Evolutionary conservation across 2,113 vertebrate species (phyloP), one percentile per base, ranked within the genome.

Genomic region (Gopherus evgoodei): DNA sequence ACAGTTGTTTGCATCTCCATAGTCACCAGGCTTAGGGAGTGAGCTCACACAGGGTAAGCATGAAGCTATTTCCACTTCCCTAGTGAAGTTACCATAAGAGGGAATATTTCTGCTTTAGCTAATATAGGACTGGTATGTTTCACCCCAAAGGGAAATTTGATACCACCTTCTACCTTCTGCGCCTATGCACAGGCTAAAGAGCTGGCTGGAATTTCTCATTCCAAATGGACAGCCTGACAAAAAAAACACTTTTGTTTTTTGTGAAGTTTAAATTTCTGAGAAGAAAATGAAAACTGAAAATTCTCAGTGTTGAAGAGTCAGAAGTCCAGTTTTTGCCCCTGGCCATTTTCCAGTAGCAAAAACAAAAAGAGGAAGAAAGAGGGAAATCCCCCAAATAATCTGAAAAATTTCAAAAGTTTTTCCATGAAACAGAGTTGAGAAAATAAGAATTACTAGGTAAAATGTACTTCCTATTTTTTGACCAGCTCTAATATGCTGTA

Each of bases 21-120:
- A 16, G 16, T 19, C 65, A 87, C 31, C 42, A 85, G 29, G 24
- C 59, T 59, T 83, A 29, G 3, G 92, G 42, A 27, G 42, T 27
- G 24, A 78, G n/a, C 56, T 78, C 75, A 31, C 5, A 86, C 84
- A 76, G 65, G 65, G 29, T 47, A 83, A 38, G 44, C 91, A 57
- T 91, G 9, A 10, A 69, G 85, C 83, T 95, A 93, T 94, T 95
- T 94, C 87, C 85, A 86, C 83, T 92, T 81, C 94, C 54, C n/a
- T 52, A 85, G 59, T 50, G 52, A 91, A 31, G 53, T 25, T 7
- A 31, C 56, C 56, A 91, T 8, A 47, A n/a, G 49, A 56, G 84
- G 49, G 87, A 84, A 27, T 91, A 56, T 62, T 95, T 87, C 94
- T 91, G 38, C 42, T 89, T 89, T 8, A 83, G 87, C 85, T 78